Evolutionary conservation across 2,888 invertebrate species (phyloP), one percentile per base, ranked within the genome.

Genomic region (Epiblema foenella): DNA sequence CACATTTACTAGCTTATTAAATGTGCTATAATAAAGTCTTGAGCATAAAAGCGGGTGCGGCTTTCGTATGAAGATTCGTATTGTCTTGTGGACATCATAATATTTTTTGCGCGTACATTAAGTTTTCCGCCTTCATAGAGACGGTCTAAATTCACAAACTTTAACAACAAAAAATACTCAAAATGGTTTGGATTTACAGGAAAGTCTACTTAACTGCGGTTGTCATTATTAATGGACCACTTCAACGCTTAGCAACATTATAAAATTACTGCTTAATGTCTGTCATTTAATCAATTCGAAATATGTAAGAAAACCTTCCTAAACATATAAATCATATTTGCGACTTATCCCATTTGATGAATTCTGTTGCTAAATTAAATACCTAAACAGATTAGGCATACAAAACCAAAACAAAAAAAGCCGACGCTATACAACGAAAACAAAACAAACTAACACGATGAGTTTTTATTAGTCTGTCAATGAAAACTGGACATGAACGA

Each of bases 401-500:
- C 58, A 59, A 52, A 68, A 52, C 24, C 52, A 59, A 72, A 59
- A 68, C 68, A 72, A 64, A 68, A 68, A 58, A 57, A 64, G 68
- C 68, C 64, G 63, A 68, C 68, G 18, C 67, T 67, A 65, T 66
- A 73, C 69, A 69, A 62, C 64, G 56, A 69, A 57, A 68, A 68
- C 65, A 65, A 73, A 75, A 77, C 70, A 66, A 76, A 70, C 66
- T 60, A 77, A 72, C 69, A 73, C 63, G 71, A 75, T 52, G 17
- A 58, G 42, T 70, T 65, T 64, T 65, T 65, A 70, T 70, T 20
- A n/a, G 68, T 54, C 52, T 46, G 59, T 66, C 65, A 66, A 60
- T 65, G 52, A 46, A 68, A 54, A 68, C 51, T 51, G 59, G 39
- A 65, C 65, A 58, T 51, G 57, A 17, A 42, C 29, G 24, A 54